phyloP scores from a whole-genome alignment of 2,797 vertebrate species.

The Spheniscus humboldti region DNA sequence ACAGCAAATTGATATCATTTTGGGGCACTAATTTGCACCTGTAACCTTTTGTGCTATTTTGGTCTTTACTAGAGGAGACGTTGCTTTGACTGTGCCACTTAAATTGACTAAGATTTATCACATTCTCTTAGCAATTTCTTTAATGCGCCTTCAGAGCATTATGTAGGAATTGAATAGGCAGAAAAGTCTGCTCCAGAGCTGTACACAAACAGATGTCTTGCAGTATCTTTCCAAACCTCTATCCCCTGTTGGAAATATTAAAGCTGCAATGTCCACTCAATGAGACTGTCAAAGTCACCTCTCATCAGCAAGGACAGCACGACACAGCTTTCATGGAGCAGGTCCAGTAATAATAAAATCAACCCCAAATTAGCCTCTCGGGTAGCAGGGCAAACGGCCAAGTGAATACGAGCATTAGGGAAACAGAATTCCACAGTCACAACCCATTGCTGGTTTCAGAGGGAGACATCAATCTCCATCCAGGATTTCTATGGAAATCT shows the following conservation, averaged over 20 bases:
- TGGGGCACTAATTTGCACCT: neutral
- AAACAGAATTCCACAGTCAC: neutral
- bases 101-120: conserved; percentile 25
- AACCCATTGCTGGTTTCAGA: neutral
- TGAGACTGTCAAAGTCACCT: neutral
- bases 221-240: neutral
- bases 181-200: neutral
- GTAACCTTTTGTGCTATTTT: neutral
- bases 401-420: neutral
- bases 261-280: neutral
- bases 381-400: neutral
- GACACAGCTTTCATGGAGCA: neutral
- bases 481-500: neutral
- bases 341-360: neutral
- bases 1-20: neutral
- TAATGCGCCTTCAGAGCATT: neutral
- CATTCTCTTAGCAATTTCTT: neutral
- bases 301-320: neutral
- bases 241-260: neutral
- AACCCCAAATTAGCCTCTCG: neutral
- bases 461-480: neutral
- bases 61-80: neutral
- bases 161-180: neutral
- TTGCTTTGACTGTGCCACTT: neutral
- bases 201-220: neutral